Percentiles rank a stretch among this genome's conserved stretches.
Evolutionary conservation across 2,888 invertebrate species (phyloP).

Genomic region (Halocaridina rubra): DNA sequence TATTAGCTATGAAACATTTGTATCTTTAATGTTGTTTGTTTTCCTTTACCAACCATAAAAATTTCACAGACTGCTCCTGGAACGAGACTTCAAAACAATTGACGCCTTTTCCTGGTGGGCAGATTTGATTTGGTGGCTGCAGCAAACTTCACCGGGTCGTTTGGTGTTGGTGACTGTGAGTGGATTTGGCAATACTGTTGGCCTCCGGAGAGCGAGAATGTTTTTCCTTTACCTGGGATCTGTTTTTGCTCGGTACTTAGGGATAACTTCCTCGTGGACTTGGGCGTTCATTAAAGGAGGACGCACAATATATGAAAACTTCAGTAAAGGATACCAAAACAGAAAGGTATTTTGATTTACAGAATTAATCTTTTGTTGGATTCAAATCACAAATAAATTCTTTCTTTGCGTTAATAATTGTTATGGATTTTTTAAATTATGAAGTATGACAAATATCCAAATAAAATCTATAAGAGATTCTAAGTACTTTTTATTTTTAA

Average conservation of each 20-base stretch:
- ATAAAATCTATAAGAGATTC: too few relatives aligned
- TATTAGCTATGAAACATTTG: background rate
- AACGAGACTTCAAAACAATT: constrained; percentile 15
- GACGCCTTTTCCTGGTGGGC: constrained; percentile 42
- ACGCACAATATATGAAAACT: constrained; percentile 11
- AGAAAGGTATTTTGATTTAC: too few relatives aligned
- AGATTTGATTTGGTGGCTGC: constrained; percentile 50
- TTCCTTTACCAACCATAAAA: too few relatives aligned
- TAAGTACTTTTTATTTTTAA: too few relatives aligned
- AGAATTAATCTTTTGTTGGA: too few relatives aligned
- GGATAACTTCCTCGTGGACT: background rate
- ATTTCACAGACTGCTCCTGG: constrained; percentile 31
- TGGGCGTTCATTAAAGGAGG: constrained; percentile 44
- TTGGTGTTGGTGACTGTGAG: constrained; percentile 36
- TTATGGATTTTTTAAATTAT: too few relatives aligned
- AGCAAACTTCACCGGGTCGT: constrained; percentile 30
- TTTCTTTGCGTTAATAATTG: too few relatives aligned
- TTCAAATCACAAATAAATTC: too few relatives aligned
- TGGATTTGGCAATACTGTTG: constrained; percentile 9
- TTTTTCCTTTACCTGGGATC: constrained; percentile 2
- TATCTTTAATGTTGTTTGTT: background rate
- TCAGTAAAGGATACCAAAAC: background rate
- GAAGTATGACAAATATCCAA: too few relatives aligned
- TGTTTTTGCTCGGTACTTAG: background rate
- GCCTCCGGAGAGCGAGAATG: background rate